phyloP scores from a whole-genome alignment of 2,888 invertebrate genomes.

The Dynastes hyllus region DNA sequence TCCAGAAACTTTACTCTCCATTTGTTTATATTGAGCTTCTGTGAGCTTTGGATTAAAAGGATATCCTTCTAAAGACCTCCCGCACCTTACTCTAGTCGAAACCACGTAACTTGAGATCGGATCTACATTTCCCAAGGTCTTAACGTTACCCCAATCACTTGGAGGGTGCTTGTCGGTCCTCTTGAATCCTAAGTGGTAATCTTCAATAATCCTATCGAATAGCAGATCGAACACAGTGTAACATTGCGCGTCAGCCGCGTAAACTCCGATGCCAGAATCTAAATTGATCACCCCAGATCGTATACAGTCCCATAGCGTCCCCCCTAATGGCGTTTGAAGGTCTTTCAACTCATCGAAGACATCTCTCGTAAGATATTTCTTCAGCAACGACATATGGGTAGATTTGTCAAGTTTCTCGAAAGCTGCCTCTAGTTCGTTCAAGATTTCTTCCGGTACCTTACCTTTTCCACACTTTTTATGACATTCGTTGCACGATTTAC shows the following conservation, averaged over 20 bases:
- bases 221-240: slow-evolving; percentile 78
- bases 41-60: slow-evolving; percentile 82
- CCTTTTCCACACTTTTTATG: slow-evolving; percentile 59
- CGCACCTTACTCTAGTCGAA: slow-evolving; percentile 80
- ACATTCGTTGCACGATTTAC: slow-evolving; percentile 51
- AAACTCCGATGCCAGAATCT: slow-evolving; percentile 79
- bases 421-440: slow-evolving; percentile 72
- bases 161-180: slow-evolving; percentile 75
- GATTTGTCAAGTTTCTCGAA: slow-evolving; percentile 71
- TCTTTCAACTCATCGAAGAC: slow-evolving; percentile 74
- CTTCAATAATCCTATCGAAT: slow-evolving; percentile 81
- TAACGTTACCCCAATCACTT: slow-evolving; percentile 77
- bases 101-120: slow-evolving; percentile 76
- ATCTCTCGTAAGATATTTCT: slow-evolving; percentile 75
- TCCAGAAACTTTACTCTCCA: slow-evolving; percentile 73
- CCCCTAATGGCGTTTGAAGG: slow-evolving; percentile 75
- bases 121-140: slow-evolving; percentile 75
- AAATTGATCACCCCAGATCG: slow-evolving; percentile 79
- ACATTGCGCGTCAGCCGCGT: slow-evolving; percentile 81
- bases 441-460: slow-evolving; percentile 62
- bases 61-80: slow-evolving; percentile 76
- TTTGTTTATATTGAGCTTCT: slow-evolving; percentile 77
- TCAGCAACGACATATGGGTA: slow-evolving; percentile 77
- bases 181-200: slow-evolving; percentile 79
- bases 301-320: slow-evolving; percentile 78